Evolutionary conservation across 1,140 invertebrate genomes (phyloP).

Genomic region (Bombus polaris): DNA sequence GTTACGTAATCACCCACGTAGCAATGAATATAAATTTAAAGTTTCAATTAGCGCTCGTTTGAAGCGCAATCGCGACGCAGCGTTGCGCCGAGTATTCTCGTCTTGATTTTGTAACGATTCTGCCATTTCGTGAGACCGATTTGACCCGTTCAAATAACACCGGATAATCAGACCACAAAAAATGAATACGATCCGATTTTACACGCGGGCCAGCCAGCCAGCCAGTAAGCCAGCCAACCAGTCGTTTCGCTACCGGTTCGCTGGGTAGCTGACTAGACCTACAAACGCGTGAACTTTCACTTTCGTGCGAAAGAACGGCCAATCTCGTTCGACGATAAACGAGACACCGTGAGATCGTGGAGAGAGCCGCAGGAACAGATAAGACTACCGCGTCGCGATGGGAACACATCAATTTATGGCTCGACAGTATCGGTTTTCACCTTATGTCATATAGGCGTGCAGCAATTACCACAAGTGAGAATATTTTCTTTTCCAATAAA

Average conservation of each 20-base stretch:
- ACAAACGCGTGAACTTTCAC: conserved; percentile 49
- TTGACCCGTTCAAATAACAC: not conserved
- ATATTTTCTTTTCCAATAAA: not conserved
- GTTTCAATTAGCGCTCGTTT: not conserved
- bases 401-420: not conserved
- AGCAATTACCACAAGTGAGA: no score
- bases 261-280: not conserved
- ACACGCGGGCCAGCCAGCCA: not conserved
- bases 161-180: conserved; percentile 18
- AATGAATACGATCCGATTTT: conserved; percentile 14
- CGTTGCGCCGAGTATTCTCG: not conserved
- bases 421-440: not conserved
- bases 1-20: not conserved
- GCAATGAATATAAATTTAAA: not conserved
- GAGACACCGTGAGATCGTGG: conserved; percentile 25
- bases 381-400: not conserved
- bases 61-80: not conserved
- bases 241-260: conserved; percentile 28
- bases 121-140: conserved; percentile 12
- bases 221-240: not conserved
- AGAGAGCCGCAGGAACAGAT: not conserved
- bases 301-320: conserved; percentile 29
- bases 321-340: not conserved
- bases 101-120: not conserved
- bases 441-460: not conserved